These are phyloP conservation scores for Tenthredo distinguenda DNA, from an alignment of 2,888 invertebrate genomes.

Conservation along the genomic window DNA sequence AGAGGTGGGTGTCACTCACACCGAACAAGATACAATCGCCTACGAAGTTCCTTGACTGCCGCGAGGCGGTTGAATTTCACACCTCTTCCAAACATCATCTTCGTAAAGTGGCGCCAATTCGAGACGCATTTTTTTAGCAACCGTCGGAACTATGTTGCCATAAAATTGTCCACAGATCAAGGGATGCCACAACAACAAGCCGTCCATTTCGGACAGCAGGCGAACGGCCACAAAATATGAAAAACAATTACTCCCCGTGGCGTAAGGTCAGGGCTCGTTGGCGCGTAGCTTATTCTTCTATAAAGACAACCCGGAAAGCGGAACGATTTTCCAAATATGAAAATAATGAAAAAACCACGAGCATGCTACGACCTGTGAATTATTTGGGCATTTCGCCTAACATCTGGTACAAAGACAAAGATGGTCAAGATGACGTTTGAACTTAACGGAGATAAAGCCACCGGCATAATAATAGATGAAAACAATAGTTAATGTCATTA, in stretches of 20 bases:
- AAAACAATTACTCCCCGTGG: conserved; percentile 52
- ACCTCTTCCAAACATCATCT: conserved; percentile 14
- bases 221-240: conserved; percentile 42
- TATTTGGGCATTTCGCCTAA: conserved; percentile 11
- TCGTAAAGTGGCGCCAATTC: conserved; percentile 9
- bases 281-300: conserved; percentile 26
- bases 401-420: conserved; percentile 14
- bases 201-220: conserved; percentile 45
- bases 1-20: conserved; percentile 16
- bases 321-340: conserved; percentile 41
- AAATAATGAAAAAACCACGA: conserved; percentile 41
- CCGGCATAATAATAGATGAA: background rate
- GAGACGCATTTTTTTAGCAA: conserved; percentile 20
- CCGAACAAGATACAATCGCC: conserved; percentile 11
- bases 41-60: conserved; percentile 36
- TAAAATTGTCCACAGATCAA: conserved; percentile 25
- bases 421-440: conserved; percentile 11
- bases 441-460: conserved; percentile 8
- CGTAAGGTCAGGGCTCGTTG: conserved; percentile 28
- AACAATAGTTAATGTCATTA: conserved; percentile 17
- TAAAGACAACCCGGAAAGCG: conserved; percentile 49
- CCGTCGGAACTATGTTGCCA: background rate
- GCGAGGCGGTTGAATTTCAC: conserved; percentile 22
- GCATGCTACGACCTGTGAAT: background rate
- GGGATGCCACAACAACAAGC: conserved; percentile 27